Evolutionary conservation across 2,888 invertebrate genomes (phyloP).

Genomic region (Melinopterus prodromus): DNA sequence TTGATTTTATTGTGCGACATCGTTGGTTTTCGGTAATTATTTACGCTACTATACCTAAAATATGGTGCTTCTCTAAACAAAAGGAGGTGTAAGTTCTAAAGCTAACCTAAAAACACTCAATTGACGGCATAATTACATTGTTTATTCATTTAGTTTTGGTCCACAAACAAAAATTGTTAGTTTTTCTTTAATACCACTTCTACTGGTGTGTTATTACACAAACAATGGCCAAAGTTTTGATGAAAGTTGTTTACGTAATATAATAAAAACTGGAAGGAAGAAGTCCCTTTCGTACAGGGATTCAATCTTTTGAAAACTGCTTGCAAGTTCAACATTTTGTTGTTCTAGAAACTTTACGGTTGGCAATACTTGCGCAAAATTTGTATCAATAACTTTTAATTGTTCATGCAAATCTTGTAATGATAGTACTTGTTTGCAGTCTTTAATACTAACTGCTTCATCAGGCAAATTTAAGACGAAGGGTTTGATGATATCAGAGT

Average conservation of each 20-base stretch:
- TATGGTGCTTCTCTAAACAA: neutral
- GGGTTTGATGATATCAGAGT: no score
- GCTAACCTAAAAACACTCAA: neutral
- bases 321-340: no score
- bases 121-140: neutral
- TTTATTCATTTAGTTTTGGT: neutral
- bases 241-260: neutral
- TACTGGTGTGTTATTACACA: neutral
- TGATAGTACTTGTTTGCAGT: no score
- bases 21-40: neutral
- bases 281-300: no score
- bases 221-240: neutral
- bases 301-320: no score
- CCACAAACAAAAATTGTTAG: neutral
- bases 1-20: neutral
- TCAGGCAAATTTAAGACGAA: no score
- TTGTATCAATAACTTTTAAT: no score
- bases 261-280: no score
- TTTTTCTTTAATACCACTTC: neutral
- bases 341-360: no score
- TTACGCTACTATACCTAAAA: neutral
- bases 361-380: no score
- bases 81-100: neutral
- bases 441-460: no score
- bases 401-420: no score